Conservation (phyloP, 2,888 invertebrate species). For the Diogma glabrata region DNA sequence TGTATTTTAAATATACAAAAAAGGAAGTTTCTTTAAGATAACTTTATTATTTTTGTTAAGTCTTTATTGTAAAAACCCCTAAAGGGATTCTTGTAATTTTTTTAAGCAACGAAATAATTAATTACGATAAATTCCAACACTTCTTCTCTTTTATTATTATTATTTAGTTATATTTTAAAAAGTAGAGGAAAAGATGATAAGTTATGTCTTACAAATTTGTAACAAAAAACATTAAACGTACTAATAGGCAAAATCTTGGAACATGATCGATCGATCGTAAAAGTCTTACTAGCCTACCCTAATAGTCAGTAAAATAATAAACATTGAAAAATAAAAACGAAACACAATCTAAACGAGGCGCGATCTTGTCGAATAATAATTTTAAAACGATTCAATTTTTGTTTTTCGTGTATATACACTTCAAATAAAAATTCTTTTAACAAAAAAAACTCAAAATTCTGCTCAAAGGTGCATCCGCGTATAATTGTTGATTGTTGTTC, state of each 20-base stretch:
- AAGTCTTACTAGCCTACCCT: too few species aligned
- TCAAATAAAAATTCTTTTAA: constrained; percentile 1
- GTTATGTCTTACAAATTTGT: too few species aligned
- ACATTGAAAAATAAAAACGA: not conserved
- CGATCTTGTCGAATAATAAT: constrained; percentile 3
- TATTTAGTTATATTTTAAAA: not conserved
- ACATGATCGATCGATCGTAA: too few species aligned
- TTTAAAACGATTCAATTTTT: not conserved
- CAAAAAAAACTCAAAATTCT: not conserved
- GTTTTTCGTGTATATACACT: not conserved
- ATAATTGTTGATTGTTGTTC: constrained; percentile 8
- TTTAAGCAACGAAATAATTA: constrained; percentile 9
- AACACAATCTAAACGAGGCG: constrained; percentile 7
- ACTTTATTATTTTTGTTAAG: too few species aligned
- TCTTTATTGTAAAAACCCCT: too few species aligned
- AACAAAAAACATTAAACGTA: too few species aligned
- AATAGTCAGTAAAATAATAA: not conserved
- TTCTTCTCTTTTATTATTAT: constrained; percentile 7
- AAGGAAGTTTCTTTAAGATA: too few species aligned
- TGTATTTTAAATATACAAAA: too few species aligned
- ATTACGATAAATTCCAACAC: constrained; percentile 7
- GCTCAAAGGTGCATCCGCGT: constrained; percentile 7
- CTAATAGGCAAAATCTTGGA: too few species aligned
- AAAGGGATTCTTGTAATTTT: too few species aligned
- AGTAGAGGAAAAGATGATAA: not conserved